These are phyloP conservation scores for Pongo pygmaeus DNA, from an alignment of 2,113 vertebrate species.

Conservation along the genomic window DNA sequence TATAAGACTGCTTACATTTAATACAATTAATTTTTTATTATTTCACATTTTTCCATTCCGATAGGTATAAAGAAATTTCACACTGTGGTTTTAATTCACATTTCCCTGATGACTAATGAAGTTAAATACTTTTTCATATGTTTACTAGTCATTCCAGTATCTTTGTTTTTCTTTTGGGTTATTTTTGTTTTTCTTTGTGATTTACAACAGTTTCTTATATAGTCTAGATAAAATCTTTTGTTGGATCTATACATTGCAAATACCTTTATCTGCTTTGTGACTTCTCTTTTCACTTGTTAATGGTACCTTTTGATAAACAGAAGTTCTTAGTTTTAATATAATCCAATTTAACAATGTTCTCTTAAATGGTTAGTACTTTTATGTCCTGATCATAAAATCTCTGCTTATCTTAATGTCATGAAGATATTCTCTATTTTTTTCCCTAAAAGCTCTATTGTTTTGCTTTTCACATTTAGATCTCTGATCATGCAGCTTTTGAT, in stretches of 20 bases:
- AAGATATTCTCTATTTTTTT: background rate
- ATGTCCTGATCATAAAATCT: background rate
- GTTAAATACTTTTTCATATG: background rate
- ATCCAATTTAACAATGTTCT: background rate
- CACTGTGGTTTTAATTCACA: background rate
- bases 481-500: background rate
- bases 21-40: background rate
- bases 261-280: background rate
- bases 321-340: conserved; percentile 23
- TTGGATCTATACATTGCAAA: background rate
- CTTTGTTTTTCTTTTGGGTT: background rate
- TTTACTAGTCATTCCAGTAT: background rate
- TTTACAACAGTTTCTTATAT: background rate
- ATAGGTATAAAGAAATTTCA: background rate
- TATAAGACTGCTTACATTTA: background rate
- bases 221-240: conserved; percentile 3
- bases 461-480: background rate
- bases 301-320: conserved; percentile 8
- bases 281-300: conserved; percentile 22
- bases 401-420: background rate
- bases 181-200: background rate
- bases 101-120: conserved; percentile 3
- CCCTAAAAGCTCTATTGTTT: background rate
- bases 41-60: background rate
- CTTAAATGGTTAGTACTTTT: background rate